Conservation (phyloP, 1,140 invertebrate genomes). For the Hylaeus volcanicus region DNA sequence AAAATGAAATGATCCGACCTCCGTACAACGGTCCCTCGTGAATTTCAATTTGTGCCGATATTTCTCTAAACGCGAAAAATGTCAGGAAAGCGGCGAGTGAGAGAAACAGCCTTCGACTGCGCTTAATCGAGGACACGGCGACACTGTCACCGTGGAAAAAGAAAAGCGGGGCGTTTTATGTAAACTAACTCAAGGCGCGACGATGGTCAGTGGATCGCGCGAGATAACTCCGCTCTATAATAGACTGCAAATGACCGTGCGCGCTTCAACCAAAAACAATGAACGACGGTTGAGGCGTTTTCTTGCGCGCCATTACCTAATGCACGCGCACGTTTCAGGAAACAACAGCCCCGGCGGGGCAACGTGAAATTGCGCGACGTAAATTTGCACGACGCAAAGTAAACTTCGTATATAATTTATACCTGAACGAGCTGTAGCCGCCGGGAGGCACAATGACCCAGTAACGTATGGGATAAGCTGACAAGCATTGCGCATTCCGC, state of each 20-base stretch:
- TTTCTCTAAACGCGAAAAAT: no score
- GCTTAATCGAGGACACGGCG: constrained; percentile 34
- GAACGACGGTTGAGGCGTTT: background rate
- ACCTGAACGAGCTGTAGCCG: background rate
- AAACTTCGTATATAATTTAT: constrained; percentile 19
- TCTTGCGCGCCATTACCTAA: background rate
- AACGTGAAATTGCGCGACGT: background rate
- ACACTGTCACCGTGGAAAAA: constrained; percentile 15
- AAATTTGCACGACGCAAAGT: constrained; percentile 1
- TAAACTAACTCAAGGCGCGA: constrained; percentile 30
- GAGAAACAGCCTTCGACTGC: background rate
- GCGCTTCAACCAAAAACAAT: constrained; percentile 8
- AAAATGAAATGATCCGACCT: no score
- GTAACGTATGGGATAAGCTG: constrained; percentile 18
- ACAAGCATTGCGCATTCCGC: background rate
- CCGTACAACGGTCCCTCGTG: no score
- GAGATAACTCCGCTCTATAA: constrained; percentile 19
- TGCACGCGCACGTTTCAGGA: background rate
- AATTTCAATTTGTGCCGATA: no score
- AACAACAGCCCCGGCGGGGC: no score
- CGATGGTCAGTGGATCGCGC: background rate
- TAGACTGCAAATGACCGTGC: background rate
- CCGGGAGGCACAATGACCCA: constrained; percentile 19
- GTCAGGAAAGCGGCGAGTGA: no score
- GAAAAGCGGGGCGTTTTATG: constrained; percentile 42